These are phyloP conservation scores for Heliopora coerulea DNA, from an alignment of 92 coral and sea anemone genomes.

Conservation along the genomic window DNA sequence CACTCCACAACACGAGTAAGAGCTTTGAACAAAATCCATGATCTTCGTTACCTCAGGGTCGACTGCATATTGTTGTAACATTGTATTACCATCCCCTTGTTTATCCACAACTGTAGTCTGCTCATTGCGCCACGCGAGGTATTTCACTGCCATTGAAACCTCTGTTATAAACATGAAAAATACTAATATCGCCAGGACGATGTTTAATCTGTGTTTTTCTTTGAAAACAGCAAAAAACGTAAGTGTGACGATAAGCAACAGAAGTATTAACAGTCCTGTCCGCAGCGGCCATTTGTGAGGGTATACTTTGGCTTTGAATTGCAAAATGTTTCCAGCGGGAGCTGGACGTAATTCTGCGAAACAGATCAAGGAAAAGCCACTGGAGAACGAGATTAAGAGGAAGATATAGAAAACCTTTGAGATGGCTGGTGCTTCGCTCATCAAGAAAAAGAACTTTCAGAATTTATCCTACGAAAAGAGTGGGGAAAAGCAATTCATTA, in stretches of 20 bases:
- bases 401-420: slow-evolving; percentile 67
- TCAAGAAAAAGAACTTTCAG: slow-evolving; percentile 39
- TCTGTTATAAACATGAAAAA: slow-evolving; percentile 71
- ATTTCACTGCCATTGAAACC: slow-evolving; percentile 62
- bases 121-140: slow-evolving; percentile 74
- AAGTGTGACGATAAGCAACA: slow-evolving; percentile 58
- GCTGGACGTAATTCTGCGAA: slow-evolving; percentile 73
- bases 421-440: slow-evolving; percentile 57
- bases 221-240: slow-evolving; percentile 65
- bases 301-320: slow-evolving; percentile 69
- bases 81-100: slow-evolving; percentile 66
- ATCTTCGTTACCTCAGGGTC: slow-evolving; percentile 73
- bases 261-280: slow-evolving; percentile 66
- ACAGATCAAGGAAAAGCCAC: slow-evolving; percentile 75
- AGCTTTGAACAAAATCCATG: slow-evolving; percentile 74
- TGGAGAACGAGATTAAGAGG: slow-evolving; percentile 59
- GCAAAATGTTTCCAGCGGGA: slow-evolving; percentile 86
- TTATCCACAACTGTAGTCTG: slow-evolving; percentile 54
- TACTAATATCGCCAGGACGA: slow-evolving; percentile 63
- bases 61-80: slow-evolving; percentile 74
- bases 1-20: slow-evolving; percentile 91
- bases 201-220: slow-evolving; percentile 76
- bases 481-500: neutral
- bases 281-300: slow-evolving; percentile 65
- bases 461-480: neutral